Evolutionary conservation across 1,140 invertebrate genomes (phyloP).

Genomic region (Saccostrea cuccullata): DNA sequence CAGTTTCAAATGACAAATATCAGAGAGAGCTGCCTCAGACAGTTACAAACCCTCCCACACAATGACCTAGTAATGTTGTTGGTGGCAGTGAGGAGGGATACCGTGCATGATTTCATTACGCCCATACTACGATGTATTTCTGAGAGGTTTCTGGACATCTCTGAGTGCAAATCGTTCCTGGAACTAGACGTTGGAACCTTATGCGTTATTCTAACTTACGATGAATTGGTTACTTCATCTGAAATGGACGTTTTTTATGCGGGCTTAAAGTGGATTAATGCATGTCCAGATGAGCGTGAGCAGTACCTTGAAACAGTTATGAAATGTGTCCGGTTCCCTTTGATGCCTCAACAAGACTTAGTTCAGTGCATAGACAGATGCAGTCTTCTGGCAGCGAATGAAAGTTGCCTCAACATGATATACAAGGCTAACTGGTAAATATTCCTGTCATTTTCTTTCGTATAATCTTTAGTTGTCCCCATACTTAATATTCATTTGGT

Average conservation of each 20-base stretch:
- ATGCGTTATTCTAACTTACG: constrained; percentile 36
- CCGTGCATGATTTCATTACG: constrained; percentile 5
- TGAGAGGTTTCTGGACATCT: background rate
- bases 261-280: constrained; percentile 21
- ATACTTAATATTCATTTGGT: too few relatives aligned
- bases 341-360: constrained; percentile 28
- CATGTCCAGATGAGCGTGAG: background rate
- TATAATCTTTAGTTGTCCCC: too few relatives aligned
- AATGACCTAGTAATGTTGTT: constrained; percentile 14
- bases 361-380: constrained; percentile 17
- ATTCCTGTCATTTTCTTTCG: background rate
- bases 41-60: background rate
- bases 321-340: constrained; percentile 42
- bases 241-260: constrained; percentile 39
- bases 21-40: constrained; percentile 14
- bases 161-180: background rate
- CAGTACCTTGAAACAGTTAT: constrained; percentile 20
- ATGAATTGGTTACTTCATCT: background rate
- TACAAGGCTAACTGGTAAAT: constrained; percentile 51
- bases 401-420: constrained; percentile 25
- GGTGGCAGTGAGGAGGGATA: background rate
- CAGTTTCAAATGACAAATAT: too few relatives aligned
- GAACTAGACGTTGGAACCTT: constrained; percentile 38
- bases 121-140: background rate
- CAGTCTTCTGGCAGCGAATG: background rate